Evolutionary conservation across 2,797 vertebrate species (phyloP).

Genomic region (Acanthurus tractus): DNA sequence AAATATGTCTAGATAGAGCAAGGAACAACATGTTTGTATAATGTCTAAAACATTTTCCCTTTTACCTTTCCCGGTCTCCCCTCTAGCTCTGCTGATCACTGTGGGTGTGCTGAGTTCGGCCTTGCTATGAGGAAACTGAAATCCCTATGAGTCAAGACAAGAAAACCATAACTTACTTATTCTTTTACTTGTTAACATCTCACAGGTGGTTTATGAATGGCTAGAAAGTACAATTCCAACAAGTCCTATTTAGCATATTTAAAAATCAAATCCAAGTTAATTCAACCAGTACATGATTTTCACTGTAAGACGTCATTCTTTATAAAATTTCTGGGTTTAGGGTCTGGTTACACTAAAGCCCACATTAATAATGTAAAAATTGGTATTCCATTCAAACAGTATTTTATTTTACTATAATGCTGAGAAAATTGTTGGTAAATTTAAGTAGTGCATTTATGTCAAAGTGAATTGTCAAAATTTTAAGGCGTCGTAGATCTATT

Average conservation of each 20-base stretch:
- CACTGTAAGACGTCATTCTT: neutral
- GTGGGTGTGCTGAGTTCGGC: constrained; percentile 36
- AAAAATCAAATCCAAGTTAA: neutral
- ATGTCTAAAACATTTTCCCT: neutral
- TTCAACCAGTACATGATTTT: neutral
- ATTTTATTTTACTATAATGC: neutral
- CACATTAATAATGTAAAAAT: neutral
- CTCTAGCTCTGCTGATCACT: constrained; percentile 59
- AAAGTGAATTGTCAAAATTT: neutral
- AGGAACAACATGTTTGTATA: neutral
- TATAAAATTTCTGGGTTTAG: neutral
- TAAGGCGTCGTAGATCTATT: neutral
- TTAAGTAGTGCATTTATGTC: neutral
- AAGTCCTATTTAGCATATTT: neutral
- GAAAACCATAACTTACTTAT: neutral
- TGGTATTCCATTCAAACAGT: neutral
- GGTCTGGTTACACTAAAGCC: constrained; percentile 20
- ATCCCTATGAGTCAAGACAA: neutral
- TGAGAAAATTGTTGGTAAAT: neutral
- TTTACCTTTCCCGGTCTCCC: neutral
- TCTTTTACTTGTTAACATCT: neutral
- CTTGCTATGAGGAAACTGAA: constrained; percentile 41
- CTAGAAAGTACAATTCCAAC: neutral
- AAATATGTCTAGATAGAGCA: neutral
- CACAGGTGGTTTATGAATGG: neutral